Evolutionary conservation across 2,888 invertebrate genomes (phyloP).

Genomic region (Bombylius major): DNA sequence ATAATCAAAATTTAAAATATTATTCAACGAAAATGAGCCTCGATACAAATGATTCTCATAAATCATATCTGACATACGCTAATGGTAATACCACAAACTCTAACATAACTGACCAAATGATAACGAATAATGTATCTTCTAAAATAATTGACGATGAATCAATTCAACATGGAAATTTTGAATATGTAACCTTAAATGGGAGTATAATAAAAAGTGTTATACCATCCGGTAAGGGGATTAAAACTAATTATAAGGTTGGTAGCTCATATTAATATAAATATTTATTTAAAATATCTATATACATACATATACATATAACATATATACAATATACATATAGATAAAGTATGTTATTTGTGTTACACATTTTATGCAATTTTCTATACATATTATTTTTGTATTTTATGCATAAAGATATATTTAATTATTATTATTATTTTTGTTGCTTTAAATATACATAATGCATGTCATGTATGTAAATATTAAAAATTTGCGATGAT

Average conservation of each 20-base stretch:
- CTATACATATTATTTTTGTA: too few species aligned
- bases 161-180: conserved; percentile 25
- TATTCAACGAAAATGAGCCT: too few species aligned
- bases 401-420: too few species aligned
- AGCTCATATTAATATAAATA: background rate
- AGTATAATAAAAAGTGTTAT: conserved; percentile 36
- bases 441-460: background rate
- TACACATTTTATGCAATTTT: too few species aligned
- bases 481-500: too few species aligned
- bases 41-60: too few species aligned
- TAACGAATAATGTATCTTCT: conserved; percentile 13
- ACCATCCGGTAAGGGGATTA: conserved; percentile 35
- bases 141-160: conserved; percentile 14
- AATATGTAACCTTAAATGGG: conserved; percentile 34
- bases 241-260: conserved; percentile 13
- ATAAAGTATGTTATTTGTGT: too few species aligned
- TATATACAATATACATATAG: too few species aligned
- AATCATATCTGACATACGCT: conserved; percentile 4
- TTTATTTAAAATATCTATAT: too few species aligned
- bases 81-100: conserved; percentile 1
- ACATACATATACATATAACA: too few species aligned
- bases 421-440: background rate
- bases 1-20: too few species aligned
- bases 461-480: too few species aligned
- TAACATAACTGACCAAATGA: conserved; percentile 9